Conservation (phyloP, 2,888 invertebrate species). For the Sphaerophoria rueppellii region DNA sequence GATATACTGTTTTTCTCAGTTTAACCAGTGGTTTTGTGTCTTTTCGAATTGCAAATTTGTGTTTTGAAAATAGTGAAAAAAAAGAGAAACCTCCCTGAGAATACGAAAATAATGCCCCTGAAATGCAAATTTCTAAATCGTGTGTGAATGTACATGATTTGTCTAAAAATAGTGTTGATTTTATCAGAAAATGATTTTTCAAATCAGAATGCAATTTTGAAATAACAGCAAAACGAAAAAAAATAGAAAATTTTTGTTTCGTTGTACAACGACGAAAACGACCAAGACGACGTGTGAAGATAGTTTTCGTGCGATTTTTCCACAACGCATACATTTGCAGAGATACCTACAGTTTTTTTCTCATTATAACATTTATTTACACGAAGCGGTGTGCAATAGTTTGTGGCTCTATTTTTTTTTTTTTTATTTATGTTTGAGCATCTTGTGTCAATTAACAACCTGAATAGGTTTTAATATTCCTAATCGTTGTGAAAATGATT, state of each 20-base stretch:
- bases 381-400: background rate
- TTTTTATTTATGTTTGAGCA: background rate
- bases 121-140: conserved; percentile 17
- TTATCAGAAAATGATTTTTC: conserved; percentile 33
- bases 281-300: conserved; percentile 41
- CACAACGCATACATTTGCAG: conserved; percentile 62
- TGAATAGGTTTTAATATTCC: no score
- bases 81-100: background rate
- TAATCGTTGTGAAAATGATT: no score
- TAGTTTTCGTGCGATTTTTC: conserved; percentile 52
- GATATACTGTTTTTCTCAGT: background rate
- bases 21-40: background rate
- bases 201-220: conserved; percentile 56
- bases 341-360: conserved; percentile 28
- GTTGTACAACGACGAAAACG: conserved; percentile 24
- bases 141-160: background rate
- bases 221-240: conserved; percentile 11
- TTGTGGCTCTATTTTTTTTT: conserved; percentile 35
- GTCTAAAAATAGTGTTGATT: conserved; percentile 52
- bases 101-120: background rate
- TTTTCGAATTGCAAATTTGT: background rate
- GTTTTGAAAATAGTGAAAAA: background rate
- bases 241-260: conserved; percentile 9
- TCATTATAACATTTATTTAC: background rate
- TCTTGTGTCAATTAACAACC: no score